Evolutionary conservation across 2,113 vertebrate genomes (phyloP).

Genomic region (Zosterops japonicus): DNA sequence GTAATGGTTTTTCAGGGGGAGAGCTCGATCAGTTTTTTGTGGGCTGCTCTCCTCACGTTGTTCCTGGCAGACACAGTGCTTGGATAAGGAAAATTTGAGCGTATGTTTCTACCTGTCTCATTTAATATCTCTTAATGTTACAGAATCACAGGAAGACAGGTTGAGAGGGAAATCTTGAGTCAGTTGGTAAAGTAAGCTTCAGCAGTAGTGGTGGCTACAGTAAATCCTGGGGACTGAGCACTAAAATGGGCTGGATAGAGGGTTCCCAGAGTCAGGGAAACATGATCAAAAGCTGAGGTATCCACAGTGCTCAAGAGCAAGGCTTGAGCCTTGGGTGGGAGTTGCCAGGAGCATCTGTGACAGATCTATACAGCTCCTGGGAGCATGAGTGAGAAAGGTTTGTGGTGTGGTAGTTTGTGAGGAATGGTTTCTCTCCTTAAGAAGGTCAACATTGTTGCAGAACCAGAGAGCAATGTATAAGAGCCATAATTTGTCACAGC

Average conservation of each 20-base stretch:
- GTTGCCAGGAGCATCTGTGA: not conserved
- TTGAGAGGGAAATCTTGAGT: not conserved
- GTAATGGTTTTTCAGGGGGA: not conserved
- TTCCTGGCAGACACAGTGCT: not conserved
- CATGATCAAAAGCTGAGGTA: not conserved
- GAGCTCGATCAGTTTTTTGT: not conserved
- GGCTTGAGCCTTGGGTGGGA: not conserved
- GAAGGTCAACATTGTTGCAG: not conserved
- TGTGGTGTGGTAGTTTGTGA: not conserved
- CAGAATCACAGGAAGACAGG: not conserved
- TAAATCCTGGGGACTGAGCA: not conserved
- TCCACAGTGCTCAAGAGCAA: accelerated
- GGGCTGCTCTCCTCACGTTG: not conserved
- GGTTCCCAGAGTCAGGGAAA: not conserved
- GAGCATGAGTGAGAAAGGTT: not conserved
- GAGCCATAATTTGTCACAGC: not conserved
- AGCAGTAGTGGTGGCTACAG: not conserved
- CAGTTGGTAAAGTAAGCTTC: not conserved
- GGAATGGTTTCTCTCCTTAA: not conserved
- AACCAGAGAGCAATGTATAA: not conserved
- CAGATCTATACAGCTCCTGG: not conserved
- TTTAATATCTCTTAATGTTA: not conserved
- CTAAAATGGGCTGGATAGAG: not conserved
- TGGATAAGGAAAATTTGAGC: not conserved
- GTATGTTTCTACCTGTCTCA: not conserved